Base-by-base conservation (phyloP, 1,140 invertebrate genomes). In the Drosophila asahinai region DNA sequence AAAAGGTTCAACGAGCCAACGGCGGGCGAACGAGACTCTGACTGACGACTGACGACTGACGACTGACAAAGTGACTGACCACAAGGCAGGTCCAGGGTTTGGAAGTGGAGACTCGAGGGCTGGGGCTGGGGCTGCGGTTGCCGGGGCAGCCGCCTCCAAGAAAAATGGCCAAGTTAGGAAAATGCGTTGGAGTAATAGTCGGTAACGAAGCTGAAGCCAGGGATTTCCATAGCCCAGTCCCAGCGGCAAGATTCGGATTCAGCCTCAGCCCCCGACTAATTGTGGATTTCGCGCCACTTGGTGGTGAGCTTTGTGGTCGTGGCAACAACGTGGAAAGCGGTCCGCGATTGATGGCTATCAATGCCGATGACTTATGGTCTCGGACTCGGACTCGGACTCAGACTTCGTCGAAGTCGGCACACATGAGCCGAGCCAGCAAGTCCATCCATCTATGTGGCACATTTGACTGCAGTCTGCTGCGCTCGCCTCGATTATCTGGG, bases 271-370 rank as follows among this genome's bases (percentile, higher is more conserved):
- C 60, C 86, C 86, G 59, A 90, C 86, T 90, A 90, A 90, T 90
- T 90, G 86, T 90, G 72, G 70, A 86, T 89, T 90, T 89, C 84
- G 78, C 86, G 81, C 84, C 76, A 80, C 66, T 74, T 47, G 36
- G 36, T 57, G 45, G 60, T 15, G 12, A 66, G 59, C 65, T 77
- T 74, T 78, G 74, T 63, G 68, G 75, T 78, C 74, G 47, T 78
- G 72, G 60, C 61, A 65, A 60, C 61, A 65, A 60, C 65, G 71
- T 80, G 77, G 60, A 90, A 77, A 89, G 71, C 81, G 71, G 71
- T 71, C 33, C 49, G 73, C 89, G 89, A 91, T 91, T 91, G 89
- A 91, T 91, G 84, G 81, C 84, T 91, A 91, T 91, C 89, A 91
- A 89, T 91, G 89, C 79, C 79, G 76, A 86, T 91, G 89, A 81